These are phyloP conservation scores for Liasis olivaceus DNA, from an alignment of 2,797 vertebrate genomes.

Conservation along the genomic window DNA sequence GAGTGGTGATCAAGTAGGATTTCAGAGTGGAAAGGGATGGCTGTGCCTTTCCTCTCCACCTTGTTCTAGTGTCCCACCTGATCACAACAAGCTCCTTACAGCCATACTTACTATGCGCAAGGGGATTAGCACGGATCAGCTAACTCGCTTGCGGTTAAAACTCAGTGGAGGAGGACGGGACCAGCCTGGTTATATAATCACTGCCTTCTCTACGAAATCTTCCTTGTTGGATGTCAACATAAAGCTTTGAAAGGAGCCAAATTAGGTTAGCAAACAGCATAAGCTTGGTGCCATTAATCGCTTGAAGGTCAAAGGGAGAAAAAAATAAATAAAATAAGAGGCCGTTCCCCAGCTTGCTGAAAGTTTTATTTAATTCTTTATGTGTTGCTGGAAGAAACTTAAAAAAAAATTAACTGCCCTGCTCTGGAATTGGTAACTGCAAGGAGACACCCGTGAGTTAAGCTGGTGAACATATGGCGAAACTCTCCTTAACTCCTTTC, in stretches of 20 bases:
- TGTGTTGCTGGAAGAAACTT: background rate
- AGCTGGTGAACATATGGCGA: background rate
- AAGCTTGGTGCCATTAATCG: background rate
- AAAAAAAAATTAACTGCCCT: background rate
- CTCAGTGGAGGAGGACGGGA: background rate
- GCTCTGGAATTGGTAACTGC: background rate
- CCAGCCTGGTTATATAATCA: slow-evolving; percentile 10
- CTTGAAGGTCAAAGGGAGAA: background rate
- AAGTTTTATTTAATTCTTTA: background rate
- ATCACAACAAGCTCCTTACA: slow-evolving; percentile 31
- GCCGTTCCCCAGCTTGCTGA: background rate
- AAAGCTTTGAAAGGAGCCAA: background rate
- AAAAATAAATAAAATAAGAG: background rate
- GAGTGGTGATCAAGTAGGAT: background rate
- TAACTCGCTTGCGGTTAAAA: slow-evolving; percentile 27
- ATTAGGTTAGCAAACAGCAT: background rate
- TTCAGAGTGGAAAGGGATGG: background rate
- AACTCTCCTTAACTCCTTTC: background rate
- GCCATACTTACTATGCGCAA: slow-evolving; percentile 31
- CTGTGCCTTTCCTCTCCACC: background rate
- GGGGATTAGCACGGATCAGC: slow-evolving; percentile 17
- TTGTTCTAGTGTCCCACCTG: background rate
- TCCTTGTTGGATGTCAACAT: background rate
- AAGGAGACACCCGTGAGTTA: background rate
- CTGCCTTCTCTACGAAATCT: background rate